These are phyloP conservation scores for Acrossocheilus wenchowensis DNA, from an alignment of 2,797 vertebrate genomes.

Conservation along the genomic window DNA sequence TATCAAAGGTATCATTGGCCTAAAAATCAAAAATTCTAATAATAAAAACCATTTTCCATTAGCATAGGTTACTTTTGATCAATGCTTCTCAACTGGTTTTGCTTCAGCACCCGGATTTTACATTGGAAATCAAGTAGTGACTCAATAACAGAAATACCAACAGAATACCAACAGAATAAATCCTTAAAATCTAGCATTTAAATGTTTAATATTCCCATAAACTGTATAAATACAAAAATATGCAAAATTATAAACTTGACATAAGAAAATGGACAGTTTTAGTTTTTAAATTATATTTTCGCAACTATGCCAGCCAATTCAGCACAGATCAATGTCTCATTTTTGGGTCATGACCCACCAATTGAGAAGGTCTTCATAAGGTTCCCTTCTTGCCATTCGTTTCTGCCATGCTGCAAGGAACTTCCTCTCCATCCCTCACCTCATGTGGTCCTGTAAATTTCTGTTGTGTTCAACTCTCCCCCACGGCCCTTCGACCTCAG, in stretches of 20 bases:
- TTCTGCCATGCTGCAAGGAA: background rate
- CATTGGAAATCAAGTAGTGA: background rate
- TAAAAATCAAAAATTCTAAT: background rate
- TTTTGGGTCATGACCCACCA: background rate
- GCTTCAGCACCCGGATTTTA: background rate
- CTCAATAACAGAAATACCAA: background rate
- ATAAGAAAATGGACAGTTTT: no score
- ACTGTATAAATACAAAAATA: no score
- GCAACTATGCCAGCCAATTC: background rate
- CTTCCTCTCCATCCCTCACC: constrained; percentile 39
- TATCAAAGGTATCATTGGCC: background rate
- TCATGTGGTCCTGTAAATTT: constrained; percentile 42
- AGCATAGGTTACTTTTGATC: background rate
- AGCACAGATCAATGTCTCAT: background rate
- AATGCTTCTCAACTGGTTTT: background rate
- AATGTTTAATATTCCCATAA: no score
- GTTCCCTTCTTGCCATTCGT: constrained; percentile 11
- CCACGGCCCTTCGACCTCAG: constrained; percentile 45
- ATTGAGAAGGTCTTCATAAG: background rate
- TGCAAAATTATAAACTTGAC: no score
- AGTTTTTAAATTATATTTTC: background rate
- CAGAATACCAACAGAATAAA: background rate
- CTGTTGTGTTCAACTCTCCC: constrained; percentile 41
- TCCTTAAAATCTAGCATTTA: no score
- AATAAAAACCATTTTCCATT: background rate